Base-by-base conservation (phyloP, 30 jellyfish, hydroid and myxozoan genomes). In the Chironex yamaguchii region DNA sequence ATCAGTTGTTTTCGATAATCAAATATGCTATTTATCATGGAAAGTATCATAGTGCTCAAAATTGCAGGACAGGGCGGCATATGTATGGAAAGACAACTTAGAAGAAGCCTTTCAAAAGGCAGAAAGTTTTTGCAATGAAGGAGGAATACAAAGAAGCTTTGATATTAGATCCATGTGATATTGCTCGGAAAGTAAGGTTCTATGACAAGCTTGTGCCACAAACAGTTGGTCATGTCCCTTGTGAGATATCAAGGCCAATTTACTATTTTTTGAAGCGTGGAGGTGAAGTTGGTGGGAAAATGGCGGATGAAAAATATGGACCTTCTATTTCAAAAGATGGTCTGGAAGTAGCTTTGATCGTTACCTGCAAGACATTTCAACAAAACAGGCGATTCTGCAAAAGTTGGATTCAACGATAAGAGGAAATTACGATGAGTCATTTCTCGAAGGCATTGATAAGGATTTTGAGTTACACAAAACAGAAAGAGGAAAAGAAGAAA, bases 251-350 rank as follows among this genome's bases (percentile, higher is more conserved):
- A 52, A 49, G 86, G 34, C 79, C 77, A 3, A 48, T 48, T 34
- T 74, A 21, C 22, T 49, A 68, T 33, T 68, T 68, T 34, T 68
- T 68, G 74, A 68, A 68, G 23, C 14, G 50, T 30, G 87, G 87
- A 49, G 87, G 82, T 74, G 79, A 74, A 52, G 79, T 74, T 74
- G 21, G 30, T 52, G 85, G 87, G 32, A 74, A 49, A 74, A 51
- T 74, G 85, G 79, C 77, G 82, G 48, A 49, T 74, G 80, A 42
- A 49, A 74, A 74, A 42, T 35, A 74, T 74, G 52, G 79, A 74
- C 80, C 87, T 24, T 74, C 87, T 74, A n/a, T n/a, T n/a, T 80
- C 87, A 21, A 70, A 63, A 63, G 77, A 49, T 63, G 77, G 77
- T 63, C 77, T 63, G 21, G 77, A 63, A 30, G 30, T 63, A 63